Evolutionary conservation across 1,140 invertebrate genomes (phyloP).

Genomic region (Drosophila cardini): DNA sequence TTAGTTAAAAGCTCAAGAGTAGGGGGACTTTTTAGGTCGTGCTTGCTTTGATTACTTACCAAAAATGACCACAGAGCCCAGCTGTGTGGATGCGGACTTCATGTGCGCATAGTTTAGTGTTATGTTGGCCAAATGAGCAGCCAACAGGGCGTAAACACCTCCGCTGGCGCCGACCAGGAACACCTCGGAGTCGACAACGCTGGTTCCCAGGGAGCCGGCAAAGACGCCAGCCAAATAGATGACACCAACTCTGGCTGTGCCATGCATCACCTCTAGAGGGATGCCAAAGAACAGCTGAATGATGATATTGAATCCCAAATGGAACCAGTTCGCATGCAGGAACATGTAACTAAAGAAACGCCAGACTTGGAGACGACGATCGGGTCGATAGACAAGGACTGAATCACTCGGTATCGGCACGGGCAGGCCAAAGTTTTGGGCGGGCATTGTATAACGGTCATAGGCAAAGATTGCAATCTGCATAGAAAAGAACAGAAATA

Average conservation of each 20-base stretch:
- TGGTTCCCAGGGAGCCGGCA: constrained; percentile 95
- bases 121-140: constrained; percentile 97
- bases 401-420: constrained; percentile 96
- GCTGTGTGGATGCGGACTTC: constrained; percentile 95
- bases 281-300: constrained; percentile 96
- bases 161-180: constrained; percentile 97
- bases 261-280: constrained; percentile 98
- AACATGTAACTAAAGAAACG: constrained; percentile 98
- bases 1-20: constrained; percentile 29
- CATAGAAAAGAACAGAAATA: constrained; percentile 80
- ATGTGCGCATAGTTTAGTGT: constrained; percentile 98
- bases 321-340: constrained; percentile 98
- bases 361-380: constrained; percentile 96
- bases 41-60: constrained; percentile 87
- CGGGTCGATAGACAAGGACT: constrained; percentile 96
- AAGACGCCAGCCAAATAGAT: constrained; percentile 97
- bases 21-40: background rate
- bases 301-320: constrained; percentile 97
- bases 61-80: constrained; percentile 96
- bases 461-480: constrained; percentile 97
- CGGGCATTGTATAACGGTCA: constrained; percentile 87
- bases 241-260: constrained; percentile 92
- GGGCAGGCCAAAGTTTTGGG: constrained; percentile 87
- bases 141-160: constrained; percentile 96
- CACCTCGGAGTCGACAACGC: constrained; percentile 96